A percentile compares a stretch with the other conserved stretches of the same genome.
These are phyloP conservation scores for Rhineura floridana DNA, from an alignment of 2,113 vertebrate species.

Conservation along the genomic window DNA sequence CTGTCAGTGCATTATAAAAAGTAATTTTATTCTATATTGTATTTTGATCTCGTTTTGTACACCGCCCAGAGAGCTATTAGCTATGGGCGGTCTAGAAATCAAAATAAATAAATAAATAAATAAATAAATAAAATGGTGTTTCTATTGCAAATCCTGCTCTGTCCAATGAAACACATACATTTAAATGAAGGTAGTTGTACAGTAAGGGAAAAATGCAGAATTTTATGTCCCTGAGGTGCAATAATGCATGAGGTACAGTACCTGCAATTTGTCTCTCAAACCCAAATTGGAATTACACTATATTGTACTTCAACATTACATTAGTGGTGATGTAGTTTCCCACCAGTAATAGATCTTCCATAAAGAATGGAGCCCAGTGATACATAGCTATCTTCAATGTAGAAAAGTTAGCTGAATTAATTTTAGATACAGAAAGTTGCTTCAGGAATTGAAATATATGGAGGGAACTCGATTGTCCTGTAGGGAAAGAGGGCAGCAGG, in stretches of 20 bases:
- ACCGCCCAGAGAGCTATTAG: too few relatives aligned
- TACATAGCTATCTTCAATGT: constrained; percentile 1
- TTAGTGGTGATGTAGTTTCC: constrained; percentile 48
- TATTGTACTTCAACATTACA: constrained; percentile 33
- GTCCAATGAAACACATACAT: constrained; percentile 52
- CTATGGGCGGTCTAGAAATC: too few relatives aligned
- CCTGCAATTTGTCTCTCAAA: constrained; percentile 38
- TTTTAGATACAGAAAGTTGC: constrained; percentile 11
- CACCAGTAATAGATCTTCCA: constrained; percentile 3
- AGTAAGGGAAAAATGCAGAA: constrained; percentile 1
- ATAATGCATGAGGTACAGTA: neutral
- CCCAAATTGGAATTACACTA: constrained; percentile 48
- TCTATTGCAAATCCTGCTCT: constrained; percentile 35
- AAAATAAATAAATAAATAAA: too few relatives aligned
- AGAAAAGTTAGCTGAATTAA: constrained; percentile 18
- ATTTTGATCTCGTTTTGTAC: too few relatives aligned
- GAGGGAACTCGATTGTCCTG: neutral
- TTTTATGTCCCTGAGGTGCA: constrained; percentile 41
- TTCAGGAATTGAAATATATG: constrained; percentile 11
- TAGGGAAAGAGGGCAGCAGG: too few relatives aligned
- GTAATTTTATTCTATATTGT: too few relatives aligned
- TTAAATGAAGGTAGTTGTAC: constrained; percentile 29
- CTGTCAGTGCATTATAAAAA: constrained; percentile 49
- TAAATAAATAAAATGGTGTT: too few relatives aligned
- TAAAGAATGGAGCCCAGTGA: neutral